Base-by-base conservation (phyloP, 1,140 invertebrate genomes). In the Theocolax elegans region DNA sequence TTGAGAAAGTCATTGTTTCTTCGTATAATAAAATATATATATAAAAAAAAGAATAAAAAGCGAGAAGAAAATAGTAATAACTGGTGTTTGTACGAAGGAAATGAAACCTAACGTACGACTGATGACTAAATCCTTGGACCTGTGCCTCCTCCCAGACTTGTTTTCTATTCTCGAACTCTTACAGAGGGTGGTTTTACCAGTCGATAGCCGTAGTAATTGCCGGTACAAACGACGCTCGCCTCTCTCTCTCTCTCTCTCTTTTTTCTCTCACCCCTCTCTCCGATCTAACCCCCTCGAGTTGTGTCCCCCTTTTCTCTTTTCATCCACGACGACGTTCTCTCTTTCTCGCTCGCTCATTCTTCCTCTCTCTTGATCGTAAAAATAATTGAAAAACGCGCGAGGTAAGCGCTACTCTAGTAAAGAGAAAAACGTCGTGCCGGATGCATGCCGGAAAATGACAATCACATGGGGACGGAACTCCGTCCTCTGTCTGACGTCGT, bases 181-280 rank as follows among this genome's bases (percentile, higher is more conserved):
- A n/a, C n/a, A n/a, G n/a, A n/a, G n/a, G n/a, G n/a, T n/a, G n/a
- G n/a, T n/a, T n/a, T n/a, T n/a, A n/a, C n/a, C n/a, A n/a, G n/a
- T 74, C 73, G 71, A 76, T 75, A 72, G 67, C 15, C 51, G 23
- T 62, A 71, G 17, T 76, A 76, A 76, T 74, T 76, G 72, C 62
- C 72, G 72, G 58, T 71, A 58, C 69, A 48, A 48, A 35, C 31
- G 31, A 10, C 69, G 31, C 73, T 63, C 73, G 51, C 54, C 67
- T 49, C 38, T 58, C 38, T 35, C 19, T 40, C 13, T 15, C 7
- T 10, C 10, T 35, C 10, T 35, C 10, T 35, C 10, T 35, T 35
- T 35, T 6, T 35, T 35, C 69, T 29, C 73, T 63, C 73, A 51
- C 54, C 67, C 42, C 38, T 58, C 38, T 35, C 19, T 40, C 13